phyloP scores from a whole-genome alignment of 2,797 vertebrate genomes.

The Fistularia commersonii region DNA sequence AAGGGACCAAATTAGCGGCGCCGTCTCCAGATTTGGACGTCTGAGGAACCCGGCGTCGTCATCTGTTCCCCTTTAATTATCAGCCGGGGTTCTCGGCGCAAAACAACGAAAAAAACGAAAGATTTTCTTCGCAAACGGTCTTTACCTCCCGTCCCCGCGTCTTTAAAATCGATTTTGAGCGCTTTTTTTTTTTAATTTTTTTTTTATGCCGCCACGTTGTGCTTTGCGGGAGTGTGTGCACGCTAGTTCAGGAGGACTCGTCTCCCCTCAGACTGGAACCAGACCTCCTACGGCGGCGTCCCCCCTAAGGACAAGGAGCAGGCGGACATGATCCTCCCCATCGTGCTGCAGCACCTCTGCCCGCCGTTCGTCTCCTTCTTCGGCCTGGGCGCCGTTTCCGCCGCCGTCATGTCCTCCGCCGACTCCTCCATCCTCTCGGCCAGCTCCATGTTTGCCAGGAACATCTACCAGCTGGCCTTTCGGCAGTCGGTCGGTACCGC shows the following conservation, averaged over 20 bases:
- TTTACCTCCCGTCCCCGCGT: no score
- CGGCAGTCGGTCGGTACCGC: conserved; percentile 86
- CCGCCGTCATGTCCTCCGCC: conserved; percentile 97
- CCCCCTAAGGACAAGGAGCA: conserved; percentile 82
- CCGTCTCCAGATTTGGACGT: conserved; percentile 65
- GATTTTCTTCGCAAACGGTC: no score
- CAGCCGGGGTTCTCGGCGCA: no score
- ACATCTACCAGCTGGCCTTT: conserved; percentile 95
- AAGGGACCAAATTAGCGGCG: conserved; percentile 69
- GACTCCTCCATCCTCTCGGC: conserved; percentile 97
- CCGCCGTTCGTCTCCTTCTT: conserved; percentile 93
- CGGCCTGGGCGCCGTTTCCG: conserved; percentile 93
- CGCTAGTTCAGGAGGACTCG: no score
- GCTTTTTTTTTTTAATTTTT: no score
- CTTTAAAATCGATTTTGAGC: no score
- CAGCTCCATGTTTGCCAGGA: conserved; percentile 97
- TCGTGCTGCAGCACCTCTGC: conserved; percentile 93
- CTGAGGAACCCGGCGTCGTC: no score
- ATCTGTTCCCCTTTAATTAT: no score
- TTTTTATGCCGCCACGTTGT: no score
- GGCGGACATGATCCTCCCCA: conserved; percentile 95
- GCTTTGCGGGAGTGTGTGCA: no score
- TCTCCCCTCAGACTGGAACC: conserved; percentile 86
- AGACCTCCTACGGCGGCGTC: conserved; percentile 80
- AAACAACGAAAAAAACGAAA: neutral